Percentiles rank a stretch among this genome's conserved stretches.
Evolutionary conservation across 1,140 invertebrate species (phyloP).

Genomic region (Hylaeus anthracinus): DNA sequence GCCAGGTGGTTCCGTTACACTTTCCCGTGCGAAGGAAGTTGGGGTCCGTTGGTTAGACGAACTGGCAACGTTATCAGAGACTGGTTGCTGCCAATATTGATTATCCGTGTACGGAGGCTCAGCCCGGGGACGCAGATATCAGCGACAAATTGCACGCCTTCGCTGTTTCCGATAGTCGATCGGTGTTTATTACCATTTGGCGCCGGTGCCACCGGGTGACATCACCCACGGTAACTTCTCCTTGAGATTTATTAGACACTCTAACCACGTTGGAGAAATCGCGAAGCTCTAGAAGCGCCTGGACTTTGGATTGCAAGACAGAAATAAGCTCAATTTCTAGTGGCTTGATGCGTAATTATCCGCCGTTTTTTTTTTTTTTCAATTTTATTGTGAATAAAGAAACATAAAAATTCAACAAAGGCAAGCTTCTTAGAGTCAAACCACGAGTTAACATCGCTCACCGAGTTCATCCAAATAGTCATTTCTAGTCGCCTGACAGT

Average conservation of each 20-base stretch:
- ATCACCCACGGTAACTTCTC: background rate
- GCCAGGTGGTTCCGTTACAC: slow-evolving; percentile 16
- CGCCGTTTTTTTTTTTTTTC: no score
- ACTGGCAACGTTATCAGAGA: slow-evolving; percentile 39
- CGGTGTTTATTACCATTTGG: slow-evolving; percentile 57
- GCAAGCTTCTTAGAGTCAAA: no score
- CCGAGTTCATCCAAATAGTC: no score
- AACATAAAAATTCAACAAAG: no score
- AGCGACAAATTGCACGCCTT: slow-evolving; percentile 65
- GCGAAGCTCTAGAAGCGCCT: no score
- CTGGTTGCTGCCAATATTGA: slow-evolving; percentile 59
- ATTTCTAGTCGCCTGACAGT: no score
- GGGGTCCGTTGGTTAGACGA: slow-evolving; percentile 18
- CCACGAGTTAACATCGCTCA: no score
- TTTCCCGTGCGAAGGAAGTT: slow-evolving; percentile 19
- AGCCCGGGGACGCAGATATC: slow-evolving; percentile 51
- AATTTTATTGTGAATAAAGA: no score
- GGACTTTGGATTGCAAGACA: no score
- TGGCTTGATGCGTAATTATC: no score
- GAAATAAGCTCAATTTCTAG: no score
- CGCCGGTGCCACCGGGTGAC: slow-evolving; percentile 57
- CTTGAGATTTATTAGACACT: background rate
- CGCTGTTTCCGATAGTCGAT: slow-evolving; percentile 53
- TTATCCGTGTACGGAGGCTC: slow-evolving; percentile 37
- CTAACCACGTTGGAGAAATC: background rate